A percentile compares a stretch with the other conserved stretches of the same genome.
Conservation (phyloP, 2,113 vertebrate species). For the Mormyrus lacerda region DNA sequence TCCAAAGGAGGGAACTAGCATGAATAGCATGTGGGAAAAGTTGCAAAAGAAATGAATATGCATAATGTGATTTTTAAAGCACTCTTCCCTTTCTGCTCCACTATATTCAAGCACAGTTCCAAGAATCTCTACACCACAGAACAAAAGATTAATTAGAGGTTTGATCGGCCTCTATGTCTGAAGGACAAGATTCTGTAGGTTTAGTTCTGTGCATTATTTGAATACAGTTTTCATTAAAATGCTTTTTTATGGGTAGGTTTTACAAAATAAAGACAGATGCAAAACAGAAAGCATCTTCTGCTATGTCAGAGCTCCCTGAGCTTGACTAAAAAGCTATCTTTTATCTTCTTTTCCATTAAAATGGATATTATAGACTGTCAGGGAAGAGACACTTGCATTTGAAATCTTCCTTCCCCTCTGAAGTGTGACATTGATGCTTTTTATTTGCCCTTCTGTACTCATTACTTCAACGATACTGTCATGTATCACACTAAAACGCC, state of each 20-base stretch:
- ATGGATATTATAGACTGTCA: neutral
- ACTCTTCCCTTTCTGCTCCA: neutral
- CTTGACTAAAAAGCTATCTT: neutral
- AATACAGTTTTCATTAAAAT: slow-evolving; percentile 4
- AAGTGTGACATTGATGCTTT: neutral
- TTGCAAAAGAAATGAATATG: neutral
- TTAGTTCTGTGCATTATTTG: neutral
- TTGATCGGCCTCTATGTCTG: neutral
- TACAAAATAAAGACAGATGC: neutral
- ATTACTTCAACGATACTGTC: neutral
- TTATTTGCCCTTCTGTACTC: neutral
- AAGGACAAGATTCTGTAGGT: neutral
- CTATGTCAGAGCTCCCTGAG: neutral
- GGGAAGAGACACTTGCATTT: neutral
- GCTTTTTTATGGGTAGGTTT: neutral
- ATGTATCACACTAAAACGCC: slow-evolving; percentile 8
- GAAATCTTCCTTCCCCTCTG: neutral
- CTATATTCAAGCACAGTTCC: neutral
- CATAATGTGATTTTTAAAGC: neutral
- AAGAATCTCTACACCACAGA: neutral
- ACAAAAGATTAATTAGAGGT: slow-evolving; percentile 7
- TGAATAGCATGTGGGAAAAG: neutral
- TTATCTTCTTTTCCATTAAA: neutral
- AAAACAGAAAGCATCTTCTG: neutral
- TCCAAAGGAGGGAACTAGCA: neutral